These are phyloP conservation scores for Mormyrus proboscirostris DNA, from an alignment of 2,797 vertebrate species.

Conservation along the genomic window DNA sequence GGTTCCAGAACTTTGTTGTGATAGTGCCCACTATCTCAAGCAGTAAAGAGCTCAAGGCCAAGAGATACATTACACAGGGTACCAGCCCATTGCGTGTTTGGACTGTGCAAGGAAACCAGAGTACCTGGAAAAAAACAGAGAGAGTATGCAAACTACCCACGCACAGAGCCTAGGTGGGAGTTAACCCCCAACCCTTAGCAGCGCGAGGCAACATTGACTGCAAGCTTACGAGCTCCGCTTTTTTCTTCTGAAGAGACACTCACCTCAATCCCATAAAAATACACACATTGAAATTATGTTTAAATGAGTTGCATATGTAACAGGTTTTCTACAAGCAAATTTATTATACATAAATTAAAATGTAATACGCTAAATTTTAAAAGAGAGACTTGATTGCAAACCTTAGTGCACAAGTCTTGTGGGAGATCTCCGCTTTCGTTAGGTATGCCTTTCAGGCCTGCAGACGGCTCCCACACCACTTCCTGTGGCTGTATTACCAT, in stretches of 20 bases:
- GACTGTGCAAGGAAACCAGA: not conserved
- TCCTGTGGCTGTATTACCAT: slow-evolving; percentile 74
- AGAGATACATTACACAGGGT: not conserved
- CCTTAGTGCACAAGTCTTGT: not conserved
- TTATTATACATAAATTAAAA: not conserved
- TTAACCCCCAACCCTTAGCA: not conserved
- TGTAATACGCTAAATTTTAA: not conserved
- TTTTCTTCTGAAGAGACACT: not conserved
- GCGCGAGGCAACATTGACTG: not conserved
- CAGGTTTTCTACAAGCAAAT: not conserved
- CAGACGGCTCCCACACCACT: slow-evolving; percentile 38
- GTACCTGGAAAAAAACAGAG: not conserved
- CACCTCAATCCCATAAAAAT: not conserved
- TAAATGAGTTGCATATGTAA: not conserved
- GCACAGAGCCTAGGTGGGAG: not conserved
- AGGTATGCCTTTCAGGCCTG: slow-evolving; percentile 57
- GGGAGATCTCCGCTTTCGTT: slow-evolving; percentile 12
- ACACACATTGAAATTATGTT: not conserved
- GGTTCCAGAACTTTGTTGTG: not conserved
- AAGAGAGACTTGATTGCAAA: not conserved
- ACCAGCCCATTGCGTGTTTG: not conserved
- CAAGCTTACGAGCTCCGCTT: not conserved
- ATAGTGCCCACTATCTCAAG: not conserved
- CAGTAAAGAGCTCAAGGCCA: not conserved
- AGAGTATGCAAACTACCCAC: not conserved